Conservation (phyloP, 2,797 vertebrate genomes). For the Darevskia nairensis region DNA sequence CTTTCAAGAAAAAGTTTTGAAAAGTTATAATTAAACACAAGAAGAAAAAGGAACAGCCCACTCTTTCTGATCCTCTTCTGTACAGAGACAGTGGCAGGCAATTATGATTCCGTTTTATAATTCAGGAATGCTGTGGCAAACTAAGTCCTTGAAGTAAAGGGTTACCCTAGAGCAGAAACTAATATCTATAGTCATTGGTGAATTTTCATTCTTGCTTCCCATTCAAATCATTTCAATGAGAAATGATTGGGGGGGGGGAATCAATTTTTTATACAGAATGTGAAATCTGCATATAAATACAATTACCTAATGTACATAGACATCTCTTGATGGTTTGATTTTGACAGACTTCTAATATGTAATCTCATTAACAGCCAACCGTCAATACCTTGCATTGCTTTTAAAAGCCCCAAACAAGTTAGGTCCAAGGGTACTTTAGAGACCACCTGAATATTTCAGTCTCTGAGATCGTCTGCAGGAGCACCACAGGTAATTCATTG, state of each 20-base stretch:
- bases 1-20: neutral
- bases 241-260: neutral
- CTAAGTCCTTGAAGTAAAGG: neutral
- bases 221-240: neutral
- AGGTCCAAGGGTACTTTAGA: too few relatives aligned
- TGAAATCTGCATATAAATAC: too few relatives aligned
- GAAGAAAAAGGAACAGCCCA: neutral
- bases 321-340: too few relatives aligned
- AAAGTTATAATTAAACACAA: neutral
- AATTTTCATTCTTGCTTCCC: neutral
- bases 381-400: too few relatives aligned
- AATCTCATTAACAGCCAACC: too few relatives aligned
- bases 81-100: slow-evolving; percentile 32
- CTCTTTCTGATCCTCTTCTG: neutral
- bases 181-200: neutral
- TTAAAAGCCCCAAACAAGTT: too few relatives aligned
- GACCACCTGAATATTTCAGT: too few relatives aligned
- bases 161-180: neutral
- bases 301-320: too few relatives aligned
- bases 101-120: slow-evolving; percentile 27
- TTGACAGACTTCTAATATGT: too few relatives aligned
- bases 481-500: too few relatives aligned
- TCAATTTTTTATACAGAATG: too few relatives aligned
- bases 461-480: too few relatives aligned
- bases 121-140: slow-evolving; percentile 28